Evolutionary conservation across 2,797 vertebrate genomes (phyloP), one percentile per base, ranked within the genome.

Genomic region (Arctocebus calabarensis): DNA sequence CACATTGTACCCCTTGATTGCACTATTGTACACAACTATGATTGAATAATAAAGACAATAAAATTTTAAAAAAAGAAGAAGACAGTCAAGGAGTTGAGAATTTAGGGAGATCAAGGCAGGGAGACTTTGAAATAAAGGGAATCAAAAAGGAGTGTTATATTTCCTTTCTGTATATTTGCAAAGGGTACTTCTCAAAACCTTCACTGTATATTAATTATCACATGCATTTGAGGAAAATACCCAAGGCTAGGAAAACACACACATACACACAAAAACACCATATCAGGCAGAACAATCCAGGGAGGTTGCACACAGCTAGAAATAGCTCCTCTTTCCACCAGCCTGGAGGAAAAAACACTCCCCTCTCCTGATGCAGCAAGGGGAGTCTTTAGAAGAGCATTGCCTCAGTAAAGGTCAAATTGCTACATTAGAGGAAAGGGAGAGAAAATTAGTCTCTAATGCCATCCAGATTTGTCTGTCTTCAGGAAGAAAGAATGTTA

Each of bases 171-270:
- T 52, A 57, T 25, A 52, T 19, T 45, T 55, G 5, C 34, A 68
- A 74, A 93, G 9, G 1, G 0, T 40, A 23, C 7, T 4, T 7
- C 32, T 88, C 43, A 83, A 89, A 64, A 64, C 2, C 52, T 83
- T 20, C 87, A 1, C n/a, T 68, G 40, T 88, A 34, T 52, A 70
- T 16, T 57, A 55, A 85, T n/a, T 3, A n/a, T 77, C 83, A 57
- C 20, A 19, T 32, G 14, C 70, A 89, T 64, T 89, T 84, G 34
- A 57, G 64, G 32, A 78, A 89, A 94, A n/a, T 70, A 25, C 12
- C 23, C 8, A 23, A 29, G 9, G 7, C 17, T 34, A 34, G 12
- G 1, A 3, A 19, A 52, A 37, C 37, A 71, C 22, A 61, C 23
- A 61, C 59, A 61, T 25, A 61, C 59, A 61, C 71, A 73, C 4